Evolutionary conservation across 1,140 invertebrate species (phyloP).

Genomic region (Bombus waltoni): DNA sequence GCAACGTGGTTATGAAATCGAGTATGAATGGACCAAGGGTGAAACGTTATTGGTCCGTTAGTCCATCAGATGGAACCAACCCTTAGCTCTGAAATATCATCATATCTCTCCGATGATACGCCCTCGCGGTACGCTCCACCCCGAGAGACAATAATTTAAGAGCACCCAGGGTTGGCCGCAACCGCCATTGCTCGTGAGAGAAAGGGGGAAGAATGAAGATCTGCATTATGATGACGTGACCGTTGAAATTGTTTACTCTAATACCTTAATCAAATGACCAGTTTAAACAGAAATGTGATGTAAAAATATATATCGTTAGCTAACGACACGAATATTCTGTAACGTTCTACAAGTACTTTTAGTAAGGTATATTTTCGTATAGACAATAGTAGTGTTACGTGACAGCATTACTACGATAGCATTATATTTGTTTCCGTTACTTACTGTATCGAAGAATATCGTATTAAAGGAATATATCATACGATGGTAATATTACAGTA

Average conservation of each 20-base stretch:
- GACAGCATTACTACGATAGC: too few species aligned
- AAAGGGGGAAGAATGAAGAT: slow-evolving; percentile 33
- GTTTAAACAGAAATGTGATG: not conserved
- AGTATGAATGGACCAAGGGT: slow-evolving; percentile 64
- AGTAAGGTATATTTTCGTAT: too few species aligned
- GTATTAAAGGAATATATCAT: too few species aligned
- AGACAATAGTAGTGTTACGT: too few species aligned
- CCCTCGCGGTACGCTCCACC: slow-evolving; percentile 77
- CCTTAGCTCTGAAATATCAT: slow-evolving; percentile 77
- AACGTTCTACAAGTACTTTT: too few species aligned
- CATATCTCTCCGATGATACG: slow-evolving; percentile 78
- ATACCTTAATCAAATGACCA: not conserved
- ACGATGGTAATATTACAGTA: too few species aligned
- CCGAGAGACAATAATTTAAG: slow-evolving; percentile 78
- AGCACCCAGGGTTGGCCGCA: slow-evolving; percentile 54
- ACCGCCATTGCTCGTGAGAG: slow-evolving; percentile 45
- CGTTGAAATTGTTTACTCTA: not conserved
- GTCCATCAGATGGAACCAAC: slow-evolving; percentile 69
- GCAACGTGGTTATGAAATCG: slow-evolving; percentile 65
- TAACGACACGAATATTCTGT: not conserved
- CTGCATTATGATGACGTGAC: not conserved
- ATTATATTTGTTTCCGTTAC: too few species aligned
- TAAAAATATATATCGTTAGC: not conserved
- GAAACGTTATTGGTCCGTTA: slow-evolving; percentile 73
- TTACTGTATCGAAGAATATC: too few species aligned